phyloP scores from a whole-genome alignment of 2,797 vertebrate genomes.

The Poeciliopsis paucimaculata region DNA sequence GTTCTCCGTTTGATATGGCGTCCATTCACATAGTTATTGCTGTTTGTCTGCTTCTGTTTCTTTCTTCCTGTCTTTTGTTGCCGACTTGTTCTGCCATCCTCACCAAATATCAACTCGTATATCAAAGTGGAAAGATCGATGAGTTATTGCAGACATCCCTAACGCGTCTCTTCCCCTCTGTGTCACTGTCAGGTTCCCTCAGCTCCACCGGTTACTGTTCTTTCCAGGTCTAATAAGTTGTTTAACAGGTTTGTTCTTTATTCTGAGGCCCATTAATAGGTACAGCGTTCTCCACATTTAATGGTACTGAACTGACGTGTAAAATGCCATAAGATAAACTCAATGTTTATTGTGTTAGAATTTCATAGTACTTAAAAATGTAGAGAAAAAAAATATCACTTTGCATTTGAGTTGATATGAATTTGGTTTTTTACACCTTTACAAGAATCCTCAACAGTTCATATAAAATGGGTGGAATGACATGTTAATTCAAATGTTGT shows the following conservation, averaged over 20 bases:
- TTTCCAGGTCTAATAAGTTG: background rate
- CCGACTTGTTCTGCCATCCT: conserved; percentile 16
- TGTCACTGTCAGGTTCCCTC: background rate
- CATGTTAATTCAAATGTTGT: background rate
- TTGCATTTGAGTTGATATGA: background rate
- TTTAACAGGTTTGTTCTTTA: background rate
- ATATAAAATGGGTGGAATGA: background rate
- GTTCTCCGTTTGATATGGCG: conserved; percentile 10
- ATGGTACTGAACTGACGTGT: background rate
- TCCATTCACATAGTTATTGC: conserved; percentile 3
- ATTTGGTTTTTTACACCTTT: background rate
- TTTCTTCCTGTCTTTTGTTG: conserved; percentile 12
- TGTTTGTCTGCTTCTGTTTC: background rate
- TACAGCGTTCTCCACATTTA: background rate
- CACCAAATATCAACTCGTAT: conserved; percentile 7
- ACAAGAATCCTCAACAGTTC: background rate
- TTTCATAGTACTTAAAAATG: background rate
- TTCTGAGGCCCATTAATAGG: background rate
- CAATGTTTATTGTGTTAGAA: background rate
- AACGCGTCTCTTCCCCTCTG: background rate
- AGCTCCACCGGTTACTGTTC: background rate
- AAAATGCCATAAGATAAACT: background rate
- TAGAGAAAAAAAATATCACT: background rate
- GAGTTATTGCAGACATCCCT: conserved; percentile 15
- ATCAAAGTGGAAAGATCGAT: conserved; percentile 18